Base-by-base conservation (phyloP, 1,140 invertebrate genomes). In the Bursaphelenchus mucronatus region DNA sequence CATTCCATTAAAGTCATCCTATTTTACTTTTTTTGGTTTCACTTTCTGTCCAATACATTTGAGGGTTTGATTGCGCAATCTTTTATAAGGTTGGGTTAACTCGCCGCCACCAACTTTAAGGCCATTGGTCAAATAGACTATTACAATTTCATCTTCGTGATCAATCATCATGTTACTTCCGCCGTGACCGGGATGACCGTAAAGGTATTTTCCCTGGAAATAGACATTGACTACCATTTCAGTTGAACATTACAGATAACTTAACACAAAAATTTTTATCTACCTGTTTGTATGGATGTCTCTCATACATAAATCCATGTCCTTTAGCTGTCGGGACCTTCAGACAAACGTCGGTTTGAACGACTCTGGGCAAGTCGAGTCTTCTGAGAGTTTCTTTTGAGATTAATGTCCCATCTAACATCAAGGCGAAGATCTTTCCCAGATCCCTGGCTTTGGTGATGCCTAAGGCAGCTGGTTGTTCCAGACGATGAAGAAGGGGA, bases 91-190 rank as follows among this genome's bases (percentile, higher is more conserved):
- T 50, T 68, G 46, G 4, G 68, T 79, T 19, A 78, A 52, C 56
- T 78, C 76, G 13, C 76, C 76, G 68, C 74, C 75, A 21, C 76
- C 76, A 4, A 74, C 68, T 66, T 78, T 78, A 41, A 78, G 45
- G 10, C 76, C 76, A 40, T 78, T 78, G 6, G 58, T 66, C 15
- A 78, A 76, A 57, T 78, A 78, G 13, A 71, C 64, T 61, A 78
- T 72, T 5, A 76, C 76, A 39, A 76, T 52, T 46, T 70, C 56
- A 11, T 79, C 75, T 30, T 78, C 76, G 53, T 71, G 62, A 52
- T 71, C 68, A 50, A 79, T 68, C 76, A 78, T 76, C 11, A 78
- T 57, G 8, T 74, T 74, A 30, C 49, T 61, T 8, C 72, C 72
- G 46, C 75, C 75, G 45, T 65, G 79, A 13, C 76, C 76, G 2